phyloP scores from a whole-genome alignment of 2,113 vertebrate species.

The Paraplagusia blochii region DNA sequence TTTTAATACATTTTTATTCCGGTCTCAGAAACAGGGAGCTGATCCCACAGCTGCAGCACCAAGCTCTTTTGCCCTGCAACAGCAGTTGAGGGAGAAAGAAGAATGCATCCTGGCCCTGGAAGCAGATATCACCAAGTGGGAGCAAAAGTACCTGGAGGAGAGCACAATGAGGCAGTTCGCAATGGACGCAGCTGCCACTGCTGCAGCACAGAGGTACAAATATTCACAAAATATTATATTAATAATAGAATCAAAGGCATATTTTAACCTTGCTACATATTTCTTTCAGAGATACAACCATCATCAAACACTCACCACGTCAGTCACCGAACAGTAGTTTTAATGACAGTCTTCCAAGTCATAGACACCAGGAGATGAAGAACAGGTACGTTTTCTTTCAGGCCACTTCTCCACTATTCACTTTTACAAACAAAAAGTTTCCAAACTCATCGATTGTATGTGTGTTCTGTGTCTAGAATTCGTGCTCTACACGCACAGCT shows the following conservation, averaged over 20 bases:
- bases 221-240: fast-evolving
- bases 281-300: slow-evolving; percentile 85
- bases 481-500: slow-evolving; percentile 91
- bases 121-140: slow-evolving; percentile 98
- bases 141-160: slow-evolving; percentile 97
- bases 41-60: slow-evolving; percentile 55
- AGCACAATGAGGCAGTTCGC: slow-evolving; percentile 97
- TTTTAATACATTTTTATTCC: slow-evolving; percentile 64
- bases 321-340: slow-evolving; percentile 94
- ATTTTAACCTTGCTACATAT: slow-evolving; percentile 10
- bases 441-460: slow-evolving; percentile 1
- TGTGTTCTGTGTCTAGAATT: slow-evolving; percentile 69
- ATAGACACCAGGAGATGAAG: slow-evolving; percentile 95
- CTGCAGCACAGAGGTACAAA: slow-evolving; percentile 84
- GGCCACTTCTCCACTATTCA: not conserved
- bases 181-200: slow-evolving; percentile 94
- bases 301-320: slow-evolving; percentile 91
- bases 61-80: slow-evolving; percentile 76
- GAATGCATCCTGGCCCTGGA: slow-evolving; percentile 92
- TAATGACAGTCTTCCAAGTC: slow-evolving; percentile 85
- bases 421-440: not conserved
- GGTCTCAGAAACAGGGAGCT: slow-evolving; percentile 34
- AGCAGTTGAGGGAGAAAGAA: slow-evolving; percentile 90
- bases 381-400: slow-evolving; percentile 79
- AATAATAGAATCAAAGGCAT: not conserved